phyloP scores from a whole-genome alignment of 2,113 vertebrate genomes.

The Otocyon megalotis region DNA sequence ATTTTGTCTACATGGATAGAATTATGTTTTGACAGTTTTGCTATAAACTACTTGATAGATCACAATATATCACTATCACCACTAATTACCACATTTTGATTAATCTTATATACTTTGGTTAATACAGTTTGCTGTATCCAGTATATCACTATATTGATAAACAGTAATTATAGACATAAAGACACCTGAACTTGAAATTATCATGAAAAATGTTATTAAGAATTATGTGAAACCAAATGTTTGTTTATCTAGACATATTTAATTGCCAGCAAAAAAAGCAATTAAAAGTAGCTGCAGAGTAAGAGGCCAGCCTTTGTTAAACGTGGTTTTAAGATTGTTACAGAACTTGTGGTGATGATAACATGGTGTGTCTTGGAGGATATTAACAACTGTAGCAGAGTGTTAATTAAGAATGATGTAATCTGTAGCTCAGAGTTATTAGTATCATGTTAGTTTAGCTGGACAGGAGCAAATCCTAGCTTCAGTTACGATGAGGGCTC shows the following conservation, averaged over 20 bases:
- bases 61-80: slow-evolving; percentile 66
- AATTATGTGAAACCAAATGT: slow-evolving; percentile 77
- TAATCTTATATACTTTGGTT: slow-evolving; percentile 66
- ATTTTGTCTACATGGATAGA: slow-evolving; percentile 54
- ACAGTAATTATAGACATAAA: slow-evolving; percentile 71
- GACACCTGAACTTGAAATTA: slow-evolving; percentile 72
- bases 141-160: slow-evolving; percentile 72
- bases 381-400: slow-evolving; percentile 87
- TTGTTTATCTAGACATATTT: slow-evolving; percentile 80
- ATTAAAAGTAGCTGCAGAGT: slow-evolving; percentile 77
- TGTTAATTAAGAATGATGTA: slow-evolving; percentile 88
- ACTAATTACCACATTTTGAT: slow-evolving; percentile 77
- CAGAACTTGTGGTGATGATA: slow-evolving; percentile 83
- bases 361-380: slow-evolving; percentile 80
- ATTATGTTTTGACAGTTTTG: slow-evolving; percentile 63
- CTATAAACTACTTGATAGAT: slow-evolving; percentile 59
- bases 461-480: slow-evolving; percentile 85
- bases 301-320: slow-evolving; percentile 69
- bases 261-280: slow-evolving; percentile 79
- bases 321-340: slow-evolving; percentile 75
- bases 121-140: slow-evolving; percentile 64
- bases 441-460: slow-evolving; percentile 84
- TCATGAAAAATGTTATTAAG: slow-evolving; percentile 75
- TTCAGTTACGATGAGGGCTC: slow-evolving; percentile 85
- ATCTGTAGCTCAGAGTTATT: slow-evolving; percentile 84